Conservation (phyloP, 2,797 vertebrate genomes). For the Pangasius krempfi region DNA sequence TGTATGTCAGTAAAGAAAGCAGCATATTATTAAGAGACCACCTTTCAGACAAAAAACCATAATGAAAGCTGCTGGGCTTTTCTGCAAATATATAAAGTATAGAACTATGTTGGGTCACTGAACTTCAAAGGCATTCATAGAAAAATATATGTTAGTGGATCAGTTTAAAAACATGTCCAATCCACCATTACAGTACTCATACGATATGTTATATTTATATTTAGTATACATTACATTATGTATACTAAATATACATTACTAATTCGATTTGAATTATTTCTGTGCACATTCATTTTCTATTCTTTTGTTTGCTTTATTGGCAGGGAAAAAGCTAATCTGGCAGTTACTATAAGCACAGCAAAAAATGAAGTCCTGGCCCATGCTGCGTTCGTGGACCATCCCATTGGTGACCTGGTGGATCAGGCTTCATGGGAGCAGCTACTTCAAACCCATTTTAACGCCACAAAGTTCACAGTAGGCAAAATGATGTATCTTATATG, state of each 20-base stretch:
- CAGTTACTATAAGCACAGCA: slow-evolving; percentile 81
- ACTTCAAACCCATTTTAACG: slow-evolving; percentile 72
- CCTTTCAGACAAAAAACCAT: too few relatives aligned
- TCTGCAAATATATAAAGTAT: too few relatives aligned
- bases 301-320: slow-evolving; percentile 37
- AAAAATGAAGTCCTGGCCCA: slow-evolving; percentile 80
- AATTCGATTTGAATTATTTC: background rate
- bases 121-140: background rate
- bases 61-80: too few relatives aligned
- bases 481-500: background rate
- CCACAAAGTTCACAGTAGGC: slow-evolving; percentile 81
- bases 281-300: background rate
- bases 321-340: slow-evolving; percentile 90
- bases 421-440: slow-evolving; percentile 80
- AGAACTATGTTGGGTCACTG: too few relatives aligned
- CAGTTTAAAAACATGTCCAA: background rate
- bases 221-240: too few relatives aligned
- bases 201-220: too few relatives aligned
- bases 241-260: too few relatives aligned
- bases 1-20: too few relatives aligned
- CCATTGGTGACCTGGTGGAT: slow-evolving; percentile 77
- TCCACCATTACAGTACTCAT: background rate
- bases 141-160: background rate
- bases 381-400: slow-evolving; percentile 86
- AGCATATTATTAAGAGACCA: too few relatives aligned